Conservation (phyloP, 2,888 invertebrate species). For the Polia nebulosa region DNA sequence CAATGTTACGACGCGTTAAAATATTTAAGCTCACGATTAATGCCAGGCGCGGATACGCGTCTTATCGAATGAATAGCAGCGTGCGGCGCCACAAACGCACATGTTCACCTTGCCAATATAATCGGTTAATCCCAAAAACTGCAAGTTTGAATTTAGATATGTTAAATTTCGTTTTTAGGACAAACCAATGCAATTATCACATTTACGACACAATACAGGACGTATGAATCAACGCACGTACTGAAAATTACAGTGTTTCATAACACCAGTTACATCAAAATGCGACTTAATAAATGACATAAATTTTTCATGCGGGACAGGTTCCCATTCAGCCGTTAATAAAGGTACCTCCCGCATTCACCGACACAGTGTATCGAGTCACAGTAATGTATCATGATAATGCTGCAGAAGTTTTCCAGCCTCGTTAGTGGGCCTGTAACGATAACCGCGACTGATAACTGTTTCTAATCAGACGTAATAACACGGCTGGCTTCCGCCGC, state of each 20-base stretch:
- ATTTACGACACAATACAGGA: background rate
- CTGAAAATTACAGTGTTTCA: constrained; percentile 34
- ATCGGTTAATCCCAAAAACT: constrained; percentile 66
- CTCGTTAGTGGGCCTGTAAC: constrained; percentile 86
- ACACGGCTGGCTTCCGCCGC: constrained; percentile 70
- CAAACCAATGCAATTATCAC: background rate
- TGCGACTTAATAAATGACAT: constrained; percentile 35
- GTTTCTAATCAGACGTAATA: constrained; percentile 89
- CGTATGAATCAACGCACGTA: background rate
- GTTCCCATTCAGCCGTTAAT: constrained; percentile 60
- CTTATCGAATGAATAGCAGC: constrained; percentile 79
- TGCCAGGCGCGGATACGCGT: constrained; percentile 82
- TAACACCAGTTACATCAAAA: constrained; percentile 25
- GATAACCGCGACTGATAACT: constrained; percentile 89
- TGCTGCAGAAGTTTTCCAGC: constrained; percentile 87
- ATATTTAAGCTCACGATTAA: constrained; percentile 91
- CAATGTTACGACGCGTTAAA: constrained; percentile 91
- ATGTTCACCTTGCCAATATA: constrained; percentile 73
- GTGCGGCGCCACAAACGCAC: constrained; percentile 71
- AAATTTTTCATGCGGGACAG: constrained; percentile 47
- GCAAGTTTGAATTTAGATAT: background rate
- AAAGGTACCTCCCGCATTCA: constrained; percentile 80
- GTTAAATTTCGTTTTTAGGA: background rate
- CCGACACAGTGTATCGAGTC: constrained; percentile 83
- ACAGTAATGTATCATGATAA: constrained; percentile 83